Percentiles rank a stretch among this genome's conserved stretches.
Conservation (phyloP, 1,140 invertebrate genomes). For the Drosophila malerkotliana region DNA sequence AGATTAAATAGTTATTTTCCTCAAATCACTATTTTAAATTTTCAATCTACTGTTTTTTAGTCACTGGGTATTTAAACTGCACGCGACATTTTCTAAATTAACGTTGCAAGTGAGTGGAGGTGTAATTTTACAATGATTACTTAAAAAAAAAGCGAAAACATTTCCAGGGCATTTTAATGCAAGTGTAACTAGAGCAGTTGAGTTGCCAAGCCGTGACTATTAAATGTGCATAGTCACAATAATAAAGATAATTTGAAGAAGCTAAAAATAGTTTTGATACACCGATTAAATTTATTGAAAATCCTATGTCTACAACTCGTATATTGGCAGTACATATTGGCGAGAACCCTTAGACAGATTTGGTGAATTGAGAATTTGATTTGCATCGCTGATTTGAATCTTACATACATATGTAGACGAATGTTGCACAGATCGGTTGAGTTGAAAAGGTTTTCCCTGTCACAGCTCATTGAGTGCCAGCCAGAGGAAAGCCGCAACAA, state of each 20-base stretch:
- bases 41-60: not conserved
- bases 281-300: not conserved
- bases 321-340: constrained; percentile 16
- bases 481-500: constrained; percentile 55
- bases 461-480: constrained; percentile 65
- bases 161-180: constrained; percentile 33
- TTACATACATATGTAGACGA: constrained; percentile 40
- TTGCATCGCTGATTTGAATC: constrained; percentile 37
- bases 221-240: not conserved
- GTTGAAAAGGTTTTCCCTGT: constrained; percentile 70
- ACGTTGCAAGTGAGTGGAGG: constrained; percentile 51
- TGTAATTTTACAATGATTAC: constrained; percentile 36
- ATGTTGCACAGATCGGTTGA: constrained; percentile 42
- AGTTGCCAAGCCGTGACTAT: constrained; percentile 53
- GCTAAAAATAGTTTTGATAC: not conserved
- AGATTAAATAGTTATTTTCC: too few species aligned
- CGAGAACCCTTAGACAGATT: constrained; percentile 22
- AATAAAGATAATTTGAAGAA: not conserved
- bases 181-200: constrained; percentile 51
- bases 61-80: constrained; percentile 24
- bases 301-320: not conserved
- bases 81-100: constrained; percentile 56
- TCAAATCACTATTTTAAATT: not conserved
- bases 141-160: constrained; percentile 60
- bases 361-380: constrained; percentile 49